phyloP scores from a whole-genome alignment of 2,113 vertebrate genomes.

The Takifugu bimaculatus region DNA sequence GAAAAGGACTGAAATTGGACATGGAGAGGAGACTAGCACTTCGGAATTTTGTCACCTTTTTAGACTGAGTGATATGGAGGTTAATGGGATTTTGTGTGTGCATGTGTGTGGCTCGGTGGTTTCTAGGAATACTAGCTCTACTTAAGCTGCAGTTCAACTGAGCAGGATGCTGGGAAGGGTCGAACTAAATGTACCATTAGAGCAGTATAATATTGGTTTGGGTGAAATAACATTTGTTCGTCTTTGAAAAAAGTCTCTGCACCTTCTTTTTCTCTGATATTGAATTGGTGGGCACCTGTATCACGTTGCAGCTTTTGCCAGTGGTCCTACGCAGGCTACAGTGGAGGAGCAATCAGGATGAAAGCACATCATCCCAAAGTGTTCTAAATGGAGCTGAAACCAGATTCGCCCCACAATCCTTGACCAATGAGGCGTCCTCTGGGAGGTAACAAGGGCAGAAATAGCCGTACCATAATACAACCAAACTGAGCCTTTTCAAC shows the following conservation, averaged over 20 bases:
- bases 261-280: background rate
- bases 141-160: background rate
- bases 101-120: no score
- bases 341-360: no score
- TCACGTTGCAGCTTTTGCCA: background rate
- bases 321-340: no score
- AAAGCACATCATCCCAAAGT: no score
- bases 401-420: no score
- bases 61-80: slow-evolving; percentile 27
- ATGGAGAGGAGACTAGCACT: slow-evolving; percentile 3
- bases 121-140: background rate
- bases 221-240: no score
- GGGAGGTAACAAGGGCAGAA: background rate
- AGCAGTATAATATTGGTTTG: no score
- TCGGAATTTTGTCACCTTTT: slow-evolving; percentile 33
- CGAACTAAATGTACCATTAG: no score
- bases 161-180: no score
- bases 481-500: slow-evolving; percentile 12
- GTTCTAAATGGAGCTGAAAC: no score
- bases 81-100: slow-evolving; percentile 16
- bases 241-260: no score
- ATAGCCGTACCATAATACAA: background rate
- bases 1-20: slow-evolving; percentile 39
- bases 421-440: background rate
- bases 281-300: no score